Conservation (phyloP, 2,797 vertebrate species). For the Poliocrania exsul region DNA sequence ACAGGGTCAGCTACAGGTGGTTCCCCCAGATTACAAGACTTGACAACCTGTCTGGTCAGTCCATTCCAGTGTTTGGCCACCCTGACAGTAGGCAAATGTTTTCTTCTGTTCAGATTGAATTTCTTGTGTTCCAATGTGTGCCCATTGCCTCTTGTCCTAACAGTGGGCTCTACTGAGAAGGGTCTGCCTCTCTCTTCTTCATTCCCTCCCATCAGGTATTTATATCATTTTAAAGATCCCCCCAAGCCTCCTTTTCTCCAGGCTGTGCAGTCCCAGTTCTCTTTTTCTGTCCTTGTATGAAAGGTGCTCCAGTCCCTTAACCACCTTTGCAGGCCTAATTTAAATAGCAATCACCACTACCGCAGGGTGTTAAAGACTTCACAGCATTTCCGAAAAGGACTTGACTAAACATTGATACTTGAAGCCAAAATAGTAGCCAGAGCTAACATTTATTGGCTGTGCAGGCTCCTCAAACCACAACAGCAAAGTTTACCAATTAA, state of each 20-base stretch:
- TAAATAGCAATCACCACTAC: neutral
- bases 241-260: neutral
- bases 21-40: neutral
- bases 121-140: neutral
- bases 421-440: constrained; percentile 20
- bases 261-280: neutral
- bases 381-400: neutral
- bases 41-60: neutral
- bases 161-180: neutral
- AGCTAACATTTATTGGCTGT: neutral
- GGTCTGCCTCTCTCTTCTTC: neutral
- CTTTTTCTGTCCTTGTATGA: neutral
- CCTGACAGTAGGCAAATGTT: neutral
- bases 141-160: neutral
- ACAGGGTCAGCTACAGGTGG: neutral
- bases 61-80: neutral
- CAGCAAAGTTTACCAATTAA: neutral
- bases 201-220: neutral
- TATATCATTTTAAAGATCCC: neutral
- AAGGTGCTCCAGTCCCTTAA: neutral
- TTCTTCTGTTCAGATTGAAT: neutral
- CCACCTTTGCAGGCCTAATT: neutral
- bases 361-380: neutral
- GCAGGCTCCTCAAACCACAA: neutral
- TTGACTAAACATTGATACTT: neutral